phyloP scores from a whole-genome alignment of 23 tunicate species.

The Trididemnum nubilum region DNA sequence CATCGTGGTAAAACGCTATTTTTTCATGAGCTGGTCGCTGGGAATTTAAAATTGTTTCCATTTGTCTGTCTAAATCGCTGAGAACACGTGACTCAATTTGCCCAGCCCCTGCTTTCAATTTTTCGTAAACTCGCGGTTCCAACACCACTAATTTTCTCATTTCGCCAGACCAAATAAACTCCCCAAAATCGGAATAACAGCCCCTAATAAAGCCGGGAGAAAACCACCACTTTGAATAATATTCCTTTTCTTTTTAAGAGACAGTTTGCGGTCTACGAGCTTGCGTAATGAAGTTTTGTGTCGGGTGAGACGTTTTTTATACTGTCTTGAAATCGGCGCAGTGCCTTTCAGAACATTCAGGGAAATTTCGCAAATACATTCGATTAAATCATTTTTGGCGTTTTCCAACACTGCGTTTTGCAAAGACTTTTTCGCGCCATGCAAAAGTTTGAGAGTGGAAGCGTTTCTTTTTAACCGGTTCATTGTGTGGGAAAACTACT shows the following conservation, averaged over 20 bases:
- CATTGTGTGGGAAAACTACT: too few relatives aligned
- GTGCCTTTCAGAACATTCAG: not conserved
- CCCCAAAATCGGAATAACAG: not conserved
- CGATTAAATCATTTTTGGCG: not conserved
- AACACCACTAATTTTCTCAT: not conserved
- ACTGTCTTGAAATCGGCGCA: not conserved
- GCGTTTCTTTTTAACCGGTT: not conserved
- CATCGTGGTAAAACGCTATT: not conserved
- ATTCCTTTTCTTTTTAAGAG: not conserved
- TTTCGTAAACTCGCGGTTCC: not conserved
- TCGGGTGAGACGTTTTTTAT: not conserved
- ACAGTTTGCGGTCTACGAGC: not conserved
- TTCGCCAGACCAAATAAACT: not conserved
- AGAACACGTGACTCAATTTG: not conserved
- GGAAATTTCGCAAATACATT: not conserved
- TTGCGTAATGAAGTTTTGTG: not conserved
- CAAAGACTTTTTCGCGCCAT: not conserved
- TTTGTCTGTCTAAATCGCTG: not conserved
- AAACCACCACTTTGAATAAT: not conserved
- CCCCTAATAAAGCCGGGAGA: not conserved
- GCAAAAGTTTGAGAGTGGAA: not conserved
- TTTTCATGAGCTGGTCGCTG: not conserved
- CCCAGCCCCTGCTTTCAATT: too few relatives aligned
- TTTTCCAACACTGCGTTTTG: not conserved
- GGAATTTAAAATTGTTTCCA: not conserved